Evolutionary conservation across 1,140 invertebrate species (phyloP).

Genomic region (Adoxophyes honmai): DNA sequence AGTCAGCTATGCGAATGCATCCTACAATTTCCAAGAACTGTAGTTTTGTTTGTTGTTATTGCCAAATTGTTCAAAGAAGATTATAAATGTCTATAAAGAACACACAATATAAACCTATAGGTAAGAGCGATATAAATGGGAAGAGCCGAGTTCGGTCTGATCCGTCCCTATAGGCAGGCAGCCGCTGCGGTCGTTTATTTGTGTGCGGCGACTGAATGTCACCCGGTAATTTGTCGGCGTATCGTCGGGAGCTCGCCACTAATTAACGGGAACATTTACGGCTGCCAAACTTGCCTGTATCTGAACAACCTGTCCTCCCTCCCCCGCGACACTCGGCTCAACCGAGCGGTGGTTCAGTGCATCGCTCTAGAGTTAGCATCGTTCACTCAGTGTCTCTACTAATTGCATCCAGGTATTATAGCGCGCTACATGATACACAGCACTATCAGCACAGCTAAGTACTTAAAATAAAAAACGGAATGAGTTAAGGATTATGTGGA

Average conservation of each 20-base stretch:
- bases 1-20: too few relatives aligned
- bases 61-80: too few relatives aligned
- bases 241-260: constrained; percentile 50
- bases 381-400: constrained; percentile 21
- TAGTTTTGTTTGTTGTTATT: too few relatives aligned
- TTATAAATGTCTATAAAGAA: too few relatives aligned
- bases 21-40: too few relatives aligned
- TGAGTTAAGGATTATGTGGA: too few relatives aligned
- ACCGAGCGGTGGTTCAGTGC: constrained; percentile 22
- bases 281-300: constrained; percentile 51
- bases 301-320: constrained; percentile 26
- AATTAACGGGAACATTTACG: constrained; percentile 58
- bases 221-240: constrained; percentile 50
- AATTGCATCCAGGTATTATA: constrained; percentile 28
- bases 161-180: not conserved
- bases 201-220: constrained; percentile 40
- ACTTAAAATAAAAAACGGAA: too few relatives aligned
- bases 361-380: constrained; percentile 26
- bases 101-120: too few relatives aligned
- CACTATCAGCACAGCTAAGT: too few relatives aligned
- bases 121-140: not conserved
- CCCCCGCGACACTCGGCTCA: constrained; percentile 18
- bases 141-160: not conserved
- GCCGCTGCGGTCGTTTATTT: constrained; percentile 32
- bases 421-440: too few relatives aligned